A percentile compares a stretch with the other conserved stretches of the same genome.
phyloP scores from a whole-genome alignment of 2,113 vertebrate genomes.

The Trogon melanurus region DNA sequence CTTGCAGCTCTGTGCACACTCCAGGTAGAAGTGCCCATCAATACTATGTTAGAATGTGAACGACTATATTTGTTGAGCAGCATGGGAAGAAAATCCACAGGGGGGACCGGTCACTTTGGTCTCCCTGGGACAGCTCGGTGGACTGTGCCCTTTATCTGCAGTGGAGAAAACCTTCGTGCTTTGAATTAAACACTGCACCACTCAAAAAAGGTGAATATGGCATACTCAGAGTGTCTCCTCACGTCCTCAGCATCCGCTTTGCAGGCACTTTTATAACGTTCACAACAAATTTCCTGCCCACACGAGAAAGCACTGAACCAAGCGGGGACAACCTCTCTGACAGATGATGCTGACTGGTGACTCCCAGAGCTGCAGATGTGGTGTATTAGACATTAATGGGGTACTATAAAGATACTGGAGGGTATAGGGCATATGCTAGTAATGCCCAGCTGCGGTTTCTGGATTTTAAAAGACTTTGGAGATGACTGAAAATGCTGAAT shows the following conservation, averaged over 20 bases:
- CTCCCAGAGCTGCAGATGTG: neutral
- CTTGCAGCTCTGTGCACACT: neutral
- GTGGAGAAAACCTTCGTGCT: neutral
- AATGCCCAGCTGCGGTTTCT: neutral
- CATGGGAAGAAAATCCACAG: neutral
- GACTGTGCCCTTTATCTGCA: fast-evolving
- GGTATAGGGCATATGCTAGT: neutral
- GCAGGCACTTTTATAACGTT: neutral
- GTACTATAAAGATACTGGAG: neutral
- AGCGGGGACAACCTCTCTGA: neutral
- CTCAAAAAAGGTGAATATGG: neutral
- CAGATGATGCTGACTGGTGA: neutral
- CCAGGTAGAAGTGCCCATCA: neutral
- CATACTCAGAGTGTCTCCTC: neutral
- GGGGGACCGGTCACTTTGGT: neutral
- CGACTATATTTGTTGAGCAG: neutral
- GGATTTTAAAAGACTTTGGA: neutral
- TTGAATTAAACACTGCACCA: neutral
- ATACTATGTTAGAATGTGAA: neutral
- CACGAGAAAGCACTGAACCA: neutral
- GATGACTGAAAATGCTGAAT: neutral
- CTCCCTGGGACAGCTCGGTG: neutral
- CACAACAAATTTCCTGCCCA: neutral
- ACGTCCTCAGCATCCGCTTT: fast-evolving
- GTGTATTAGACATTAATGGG: fast-evolving